These are phyloP conservation scores for Ischnus inquisitorius DNA, from an alignment of 2,888 invertebrate species.

Conservation along the genomic window DNA sequence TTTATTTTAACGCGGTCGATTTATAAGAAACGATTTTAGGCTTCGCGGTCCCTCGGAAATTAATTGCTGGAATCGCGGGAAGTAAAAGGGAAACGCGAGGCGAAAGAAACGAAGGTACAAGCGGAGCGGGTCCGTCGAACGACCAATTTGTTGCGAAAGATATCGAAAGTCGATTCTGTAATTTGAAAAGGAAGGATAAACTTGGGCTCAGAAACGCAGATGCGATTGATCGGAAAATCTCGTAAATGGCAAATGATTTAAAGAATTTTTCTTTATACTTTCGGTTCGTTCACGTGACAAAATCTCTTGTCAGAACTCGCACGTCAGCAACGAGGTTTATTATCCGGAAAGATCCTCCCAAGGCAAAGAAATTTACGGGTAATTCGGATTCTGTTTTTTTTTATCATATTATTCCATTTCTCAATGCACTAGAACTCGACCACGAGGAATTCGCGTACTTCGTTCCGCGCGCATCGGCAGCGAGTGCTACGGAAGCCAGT, in stretches of 20 bases:
- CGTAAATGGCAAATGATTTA: neutral
- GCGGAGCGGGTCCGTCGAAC: slow-evolving; percentile 41
- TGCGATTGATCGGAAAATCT: neutral
- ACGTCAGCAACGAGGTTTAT: neutral
- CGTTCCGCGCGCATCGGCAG: slow-evolving; percentile 60
- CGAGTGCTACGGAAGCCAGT: slow-evolving; percentile 30
- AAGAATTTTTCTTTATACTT: neutral
- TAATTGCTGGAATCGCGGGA: slow-evolving; percentile 79
- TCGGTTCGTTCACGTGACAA: neutral
- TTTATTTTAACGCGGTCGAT: slow-evolving; percentile 63
- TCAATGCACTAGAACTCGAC: slow-evolving; percentile 45
- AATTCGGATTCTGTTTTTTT: slow-evolving; percentile 27
- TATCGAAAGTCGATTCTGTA: slow-evolving; percentile 45
- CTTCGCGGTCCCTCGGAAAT: slow-evolving; percentile 73
- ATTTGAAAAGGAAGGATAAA: neutral
- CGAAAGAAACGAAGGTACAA: slow-evolving; percentile 51
- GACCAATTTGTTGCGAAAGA: slow-evolving; percentile 71
- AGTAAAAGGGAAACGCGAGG: slow-evolving; percentile 65
- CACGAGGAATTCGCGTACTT: slow-evolving; percentile 64
- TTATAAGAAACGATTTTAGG: slow-evolving; percentile 66
- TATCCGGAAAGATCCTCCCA: slow-evolving; percentile 39
- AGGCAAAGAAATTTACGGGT: slow-evolving; percentile 51
- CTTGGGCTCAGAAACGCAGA: neutral
- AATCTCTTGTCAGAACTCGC: neutral
- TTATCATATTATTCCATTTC: slow-evolving; percentile 2